phyloP scores from a whole-genome alignment of 2,797 vertebrate species.

The Gadopsis marmoratus region DNA sequence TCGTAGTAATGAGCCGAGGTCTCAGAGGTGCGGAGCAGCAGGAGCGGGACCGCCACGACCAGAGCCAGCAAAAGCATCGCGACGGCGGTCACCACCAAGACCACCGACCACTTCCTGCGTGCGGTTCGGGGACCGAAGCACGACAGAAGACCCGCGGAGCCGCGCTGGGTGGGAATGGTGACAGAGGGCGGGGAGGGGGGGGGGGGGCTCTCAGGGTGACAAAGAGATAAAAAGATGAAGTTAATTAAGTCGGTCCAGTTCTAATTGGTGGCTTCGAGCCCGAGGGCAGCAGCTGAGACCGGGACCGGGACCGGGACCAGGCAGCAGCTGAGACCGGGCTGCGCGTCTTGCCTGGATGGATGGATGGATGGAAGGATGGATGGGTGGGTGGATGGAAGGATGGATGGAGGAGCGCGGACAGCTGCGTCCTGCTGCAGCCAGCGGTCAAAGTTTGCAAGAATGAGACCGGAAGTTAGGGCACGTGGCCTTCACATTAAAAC shows the following conservation, averaged over 20 bases:
- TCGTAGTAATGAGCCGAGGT: conserved; percentile 92
- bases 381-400: conserved; percentile 47
- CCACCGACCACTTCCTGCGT: conserved; percentile 87
- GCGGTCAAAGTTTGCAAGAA: conserved; percentile 23
- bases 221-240: conserved; percentile 29
- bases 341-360: conserved; percentile 56
- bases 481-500: conserved; percentile 65
- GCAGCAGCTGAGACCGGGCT: conserved; percentile 49
- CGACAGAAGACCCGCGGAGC: conserved; percentile 85
- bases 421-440: conserved; percentile 60
- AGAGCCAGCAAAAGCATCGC: conserved; percentile 88
- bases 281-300: conserved; percentile 53
- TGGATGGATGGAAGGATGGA: conserved; percentile 41
- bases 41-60: conserved; percentile 87
- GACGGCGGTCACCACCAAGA: conserved; percentile 84
- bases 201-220: background rate
- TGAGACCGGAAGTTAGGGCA: conserved; percentile 46
- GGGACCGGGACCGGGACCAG: background rate
- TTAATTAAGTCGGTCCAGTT: conserved; percentile 44
- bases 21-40: conserved; percentile 87
- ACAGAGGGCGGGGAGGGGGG: conserved; percentile 30
- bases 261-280: conserved; percentile 30
- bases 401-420: conserved; percentile 51
- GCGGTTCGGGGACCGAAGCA: conserved; percentile 84
- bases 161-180: conserved; percentile 88